Conservation (phyloP, 2,113 vertebrate species). For the Calidris pygmaea region DNA sequence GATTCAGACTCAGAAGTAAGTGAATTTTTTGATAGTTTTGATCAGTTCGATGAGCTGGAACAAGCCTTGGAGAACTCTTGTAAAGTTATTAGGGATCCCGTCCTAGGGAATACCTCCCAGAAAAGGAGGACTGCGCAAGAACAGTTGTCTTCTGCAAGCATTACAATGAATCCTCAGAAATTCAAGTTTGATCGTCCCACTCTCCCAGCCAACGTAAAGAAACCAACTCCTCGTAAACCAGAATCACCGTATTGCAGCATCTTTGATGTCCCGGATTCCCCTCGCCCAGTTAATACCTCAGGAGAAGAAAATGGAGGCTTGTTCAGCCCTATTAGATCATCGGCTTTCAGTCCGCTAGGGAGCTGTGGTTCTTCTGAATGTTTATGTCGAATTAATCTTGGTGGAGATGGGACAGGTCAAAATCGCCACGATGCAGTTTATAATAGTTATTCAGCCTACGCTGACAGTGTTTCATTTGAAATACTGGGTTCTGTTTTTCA, state of each 20-base stretch:
- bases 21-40: conserved; percentile 99
- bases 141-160: conserved; percentile 69
- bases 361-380: conserved; percentile 80
- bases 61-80: conserved; percentile 75
- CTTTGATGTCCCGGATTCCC: conserved; percentile 85
- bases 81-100: conserved; percentile 63
- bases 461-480: conserved; percentile 86
- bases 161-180: conserved; percentile 91
- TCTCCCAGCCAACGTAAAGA: conserved; percentile 91
- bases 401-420: conserved; percentile 74
- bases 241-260: conserved; percentile 82
- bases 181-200: conserved; percentile 90
- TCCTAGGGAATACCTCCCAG: conserved; percentile 57
- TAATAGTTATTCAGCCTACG: conserved; percentile 87
- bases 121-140: conserved; percentile 75
- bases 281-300: conserved; percentile 80
- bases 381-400: conserved; percentile 77
- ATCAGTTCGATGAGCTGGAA: conserved; percentile 94
- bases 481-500: conserved; percentile 87
- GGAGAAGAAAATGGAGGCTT: conserved; percentile 86
- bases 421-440: conserved; percentile 73
- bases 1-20: conserved; percentile 98
- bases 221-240: conserved; percentile 93
- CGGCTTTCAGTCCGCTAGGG: conserved; percentile 92
- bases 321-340: conserved; percentile 92